Conservation (phyloP, 2,113 vertebrate species). For the Calidris pugnax region DNA sequence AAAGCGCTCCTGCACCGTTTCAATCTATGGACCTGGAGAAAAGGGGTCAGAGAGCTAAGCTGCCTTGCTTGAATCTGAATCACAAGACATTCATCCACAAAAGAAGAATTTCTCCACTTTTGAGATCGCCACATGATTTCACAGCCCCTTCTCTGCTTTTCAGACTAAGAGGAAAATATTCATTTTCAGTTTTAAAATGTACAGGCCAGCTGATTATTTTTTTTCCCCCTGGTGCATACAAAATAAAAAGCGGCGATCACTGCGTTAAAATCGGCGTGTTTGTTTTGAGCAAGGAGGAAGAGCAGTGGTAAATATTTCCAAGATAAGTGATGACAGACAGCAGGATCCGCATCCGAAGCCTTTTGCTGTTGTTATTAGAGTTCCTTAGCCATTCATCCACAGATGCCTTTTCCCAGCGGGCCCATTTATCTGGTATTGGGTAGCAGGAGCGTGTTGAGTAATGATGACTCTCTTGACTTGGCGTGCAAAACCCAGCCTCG, state of each 20-base stretch:
- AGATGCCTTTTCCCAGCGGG: slow-evolving; percentile 12
- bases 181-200: not conserved
- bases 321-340: not conserved
- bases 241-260: not conserved
- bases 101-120: not conserved
- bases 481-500: rapidly evolving
- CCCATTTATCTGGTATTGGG: not conserved
- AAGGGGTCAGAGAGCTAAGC: not conserved
- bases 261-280: not conserved
- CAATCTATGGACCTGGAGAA: not conserved
- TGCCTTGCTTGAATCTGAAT: not conserved
- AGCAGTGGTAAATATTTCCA: not conserved
- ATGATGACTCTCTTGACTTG: not conserved
- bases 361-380: not conserved
- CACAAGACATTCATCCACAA: not conserved
- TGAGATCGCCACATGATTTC: not conserved
- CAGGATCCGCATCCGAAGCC: not conserved
- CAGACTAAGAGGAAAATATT: not conserved
- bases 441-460: not conserved
- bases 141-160: not conserved
- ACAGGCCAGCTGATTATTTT: not conserved
- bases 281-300: slow-evolving; percentile 1
- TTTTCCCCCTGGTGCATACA: not conserved
- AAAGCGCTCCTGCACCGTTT: not conserved
- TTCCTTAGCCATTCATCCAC: not conserved